Evolutionary conservation across 2,888 invertebrate species (phyloP), one percentile per base, ranked within the genome.

Genomic region (Dicyrtoma fusca): DNA sequence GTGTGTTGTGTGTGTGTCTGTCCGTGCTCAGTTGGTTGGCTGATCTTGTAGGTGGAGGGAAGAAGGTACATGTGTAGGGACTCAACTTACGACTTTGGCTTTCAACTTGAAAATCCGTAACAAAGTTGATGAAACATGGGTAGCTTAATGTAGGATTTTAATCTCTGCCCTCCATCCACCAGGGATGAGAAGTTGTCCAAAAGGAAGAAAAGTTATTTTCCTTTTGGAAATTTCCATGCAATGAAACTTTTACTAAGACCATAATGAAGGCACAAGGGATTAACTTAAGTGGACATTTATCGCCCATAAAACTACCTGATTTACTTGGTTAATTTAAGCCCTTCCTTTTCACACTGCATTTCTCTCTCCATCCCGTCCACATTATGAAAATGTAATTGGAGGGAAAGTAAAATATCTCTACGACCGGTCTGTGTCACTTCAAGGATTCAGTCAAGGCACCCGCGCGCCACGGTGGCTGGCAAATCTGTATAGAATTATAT

Each of bases 301-400:
- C 55, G 68, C 55, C 68, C 57, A 68, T 68, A 68, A 68, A 65
- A 57, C 55, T 57, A 68, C 68, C 68, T 68, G 68, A 68, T 68
- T 68, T 68, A 68, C 68, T 68, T 57, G 68, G 68, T 68, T 68
- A 68, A 68, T 68, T 68, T 68, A 68, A 68, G 57, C 57, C 44
- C 68, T 57, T 23, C 57, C 68, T 68, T 55, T 57, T 68, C 68
- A 57, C 68, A 68, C 68, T 68, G 68, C 44, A 66, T 66, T 66
- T 66, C 66, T 21, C 66, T 21, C 55, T 65, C 65, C 51, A 68
- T 51, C 44, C 17, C 49, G 23, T 51, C 65, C 49, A 51, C 65
- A 65, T 65, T 65, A 65, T 65, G 65, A 65, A 65, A 63, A 65
- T 51, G 51, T 66, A 49, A 49, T 51, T 65, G n/a, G 51, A 51